Evolutionary conservation across 1,140 invertebrate species (phyloP), one percentile per base, ranked within the genome.

Genomic region (Metopolophium dirhodum): DNA sequence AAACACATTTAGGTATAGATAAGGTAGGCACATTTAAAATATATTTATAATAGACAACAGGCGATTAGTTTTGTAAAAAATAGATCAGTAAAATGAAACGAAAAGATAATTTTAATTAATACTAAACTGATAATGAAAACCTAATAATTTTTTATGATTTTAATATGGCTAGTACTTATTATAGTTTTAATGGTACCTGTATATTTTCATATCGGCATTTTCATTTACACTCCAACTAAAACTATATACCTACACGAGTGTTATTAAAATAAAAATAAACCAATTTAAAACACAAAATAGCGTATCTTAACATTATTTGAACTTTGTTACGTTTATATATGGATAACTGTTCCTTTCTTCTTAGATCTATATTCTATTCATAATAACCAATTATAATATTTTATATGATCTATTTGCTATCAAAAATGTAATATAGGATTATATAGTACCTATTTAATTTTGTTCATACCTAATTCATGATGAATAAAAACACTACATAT

Each of bases 61-160:
- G 6, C 2, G 14, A 22, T 51, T 87, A 23, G 30, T 30, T 87
- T 87, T 87, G 30, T 47, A n/a, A 47, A 22, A 85, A 26, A 23
- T 54, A 8, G 49, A 41, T 26, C n/a, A 37, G 11, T 88, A 35
- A 23, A 88, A 88, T 35, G 8, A 51, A 88, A 88, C 49, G 47
- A 88, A 88, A 51, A 54, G 47, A 51, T 51, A 54, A 88, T 54
- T 88, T 51, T 88, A 88, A 88, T 88, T 88, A 45, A 88, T n/a
- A 87, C 49, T 35, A 54, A 88, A 88, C 47, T 88, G 45, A 87
- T 87, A 87, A 51, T 49, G 18, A 7, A 49, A 35, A 85, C 9
- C 8, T 83, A 37, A 77, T 77, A 3, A 77, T 35, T 77, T 77
- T 77, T 77, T 77, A 77, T 77, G n/a, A 77, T 77, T 77, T 35